Evolutionary conservation across 2,888 invertebrate genomes (phyloP), one percentile per base, ranked within the genome.

Genomic region (Trichopoda pennipes): DNA sequence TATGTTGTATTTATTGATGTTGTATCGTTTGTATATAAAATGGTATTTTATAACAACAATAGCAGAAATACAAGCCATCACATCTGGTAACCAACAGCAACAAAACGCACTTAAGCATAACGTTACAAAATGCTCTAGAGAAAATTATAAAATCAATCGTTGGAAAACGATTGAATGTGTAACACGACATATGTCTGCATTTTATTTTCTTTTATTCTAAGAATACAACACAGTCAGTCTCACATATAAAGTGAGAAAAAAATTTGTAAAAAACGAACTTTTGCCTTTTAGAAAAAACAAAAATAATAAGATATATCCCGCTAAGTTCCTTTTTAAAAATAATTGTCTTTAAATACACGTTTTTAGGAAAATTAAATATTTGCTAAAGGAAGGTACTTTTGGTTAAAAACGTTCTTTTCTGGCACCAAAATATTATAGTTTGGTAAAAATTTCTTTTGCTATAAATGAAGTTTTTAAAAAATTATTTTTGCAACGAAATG

Each of bases 61-160:
- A n/a, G 58, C n/a, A 58, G 12, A 60, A 61, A 58, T 23, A 51
- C 42, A 4, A 51, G 14, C 21, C 28, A 66, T 28, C 16, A n/a
- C 35, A 53, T 16, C 38, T 23, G 23, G 63, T 44, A 47, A 38
- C 55, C 32, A 32, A 16, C 23, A 66, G 70, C 73, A 74, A 56
- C 70, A 75, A 68, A 79, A 75, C 70, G 70, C 74, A 83, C 55
- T 80, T 66, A 75, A 79, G 83, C 75, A 66, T 64, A 82, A 85
- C 84, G 85, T 81, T 83, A 82, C 72, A 66, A 68, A 75, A 84
- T 78, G 70, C 85, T 84, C 83, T 77, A n/a, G 85, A 81, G 85
- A 81, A 84, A 80, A 85, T 84, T 85, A 84, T 78, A 68, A 84
- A 85, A 85, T 85, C 84, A 85, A 85, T 84, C 85, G 82, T 64